Conservation (phyloP, 1,140 invertebrate genomes). For the Zaprionus kolodkinae region DNA sequence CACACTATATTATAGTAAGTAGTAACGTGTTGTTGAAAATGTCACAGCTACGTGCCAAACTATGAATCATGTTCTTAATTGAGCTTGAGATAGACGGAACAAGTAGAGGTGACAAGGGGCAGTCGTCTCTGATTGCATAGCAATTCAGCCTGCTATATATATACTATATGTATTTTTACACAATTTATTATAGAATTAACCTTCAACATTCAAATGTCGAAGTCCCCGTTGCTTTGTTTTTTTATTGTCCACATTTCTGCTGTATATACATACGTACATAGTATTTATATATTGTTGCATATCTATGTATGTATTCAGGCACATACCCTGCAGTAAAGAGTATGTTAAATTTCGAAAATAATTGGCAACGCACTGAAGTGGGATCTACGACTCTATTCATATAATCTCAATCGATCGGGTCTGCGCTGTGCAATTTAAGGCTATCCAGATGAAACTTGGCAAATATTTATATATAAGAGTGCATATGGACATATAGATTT, state of each 20-base stretch:
- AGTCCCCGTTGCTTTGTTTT: slow-evolving; percentile 23
- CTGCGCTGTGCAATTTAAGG: not conserved
- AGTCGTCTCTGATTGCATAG: slow-evolving; percentile 35
- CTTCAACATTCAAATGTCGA: slow-evolving; percentile 73
- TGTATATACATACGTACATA: no score
- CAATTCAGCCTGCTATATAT: slow-evolving; percentile 26
- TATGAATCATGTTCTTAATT: slow-evolving; percentile 69
- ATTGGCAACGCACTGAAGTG: no score
- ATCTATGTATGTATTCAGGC: not conserved
- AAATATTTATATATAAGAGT: not conserved
- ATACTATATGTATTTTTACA: slow-evolving; percentile 38
- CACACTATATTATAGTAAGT: slow-evolving; percentile 22
- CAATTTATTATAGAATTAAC: slow-evolving; percentile 74
- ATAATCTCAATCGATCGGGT: no score
- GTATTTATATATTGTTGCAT: no score
- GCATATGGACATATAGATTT: no score
- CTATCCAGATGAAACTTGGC: not conserved
- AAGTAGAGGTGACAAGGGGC: slow-evolving; percentile 17
- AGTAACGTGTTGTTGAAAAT: slow-evolving; percentile 35
- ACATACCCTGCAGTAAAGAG: no score
- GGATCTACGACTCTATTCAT: no score
- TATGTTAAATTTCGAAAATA: no score
- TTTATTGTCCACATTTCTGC: no score
- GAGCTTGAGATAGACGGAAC: slow-evolving; percentile 24
- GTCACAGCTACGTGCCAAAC: slow-evolving; percentile 64